Conservation (phyloP, 2,797 vertebrate genomes). For the Gymnopithys bicolor region DNA sequence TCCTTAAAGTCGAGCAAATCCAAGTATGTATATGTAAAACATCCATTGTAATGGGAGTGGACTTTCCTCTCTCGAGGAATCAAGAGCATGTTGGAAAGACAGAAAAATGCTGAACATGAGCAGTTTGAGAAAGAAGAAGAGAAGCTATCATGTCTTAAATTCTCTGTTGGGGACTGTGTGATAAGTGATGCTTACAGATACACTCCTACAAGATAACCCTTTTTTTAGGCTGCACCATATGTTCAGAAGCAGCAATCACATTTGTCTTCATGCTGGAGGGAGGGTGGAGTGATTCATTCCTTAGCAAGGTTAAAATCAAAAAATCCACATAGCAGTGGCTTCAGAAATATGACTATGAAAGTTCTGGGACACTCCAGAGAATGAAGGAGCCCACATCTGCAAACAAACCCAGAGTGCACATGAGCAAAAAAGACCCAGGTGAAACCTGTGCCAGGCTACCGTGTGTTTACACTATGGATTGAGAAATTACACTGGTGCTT, state of each 20-base stretch:
- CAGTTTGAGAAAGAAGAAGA: conserved; percentile 1
- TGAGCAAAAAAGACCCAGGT: background rate
- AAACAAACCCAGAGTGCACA: background rate
- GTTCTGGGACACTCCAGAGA: background rate
- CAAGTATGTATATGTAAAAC: background rate
- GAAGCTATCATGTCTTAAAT: background rate
- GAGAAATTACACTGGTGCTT: background rate
- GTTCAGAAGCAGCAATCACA: conserved; percentile 26
- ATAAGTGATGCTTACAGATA: conserved; percentile 38
- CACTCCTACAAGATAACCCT: conserved; percentile 42
- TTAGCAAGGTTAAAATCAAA: background rate
- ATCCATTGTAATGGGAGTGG: background rate
- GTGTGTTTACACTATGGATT: background rate
- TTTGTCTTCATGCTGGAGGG: conserved; percentile 14
- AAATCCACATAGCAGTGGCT: background rate
- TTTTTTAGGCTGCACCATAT: conserved; percentile 62
- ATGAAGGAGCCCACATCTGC: background rate
- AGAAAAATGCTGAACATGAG: conserved; percentile 14
- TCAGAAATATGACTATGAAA: background rate
- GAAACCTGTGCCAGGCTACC: background rate
- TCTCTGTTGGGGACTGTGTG: background rate
- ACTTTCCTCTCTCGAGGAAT: conserved; percentile 38
- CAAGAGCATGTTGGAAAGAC: conserved; percentile 9
- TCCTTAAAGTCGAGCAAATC: background rate
- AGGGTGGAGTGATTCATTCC: conserved; percentile 43